Evolutionary conservation across 2,113 vertebrate genomes (phyloP), one percentile per base, ranked within the genome.

Genomic region (Morone saxatilis): DNA sequence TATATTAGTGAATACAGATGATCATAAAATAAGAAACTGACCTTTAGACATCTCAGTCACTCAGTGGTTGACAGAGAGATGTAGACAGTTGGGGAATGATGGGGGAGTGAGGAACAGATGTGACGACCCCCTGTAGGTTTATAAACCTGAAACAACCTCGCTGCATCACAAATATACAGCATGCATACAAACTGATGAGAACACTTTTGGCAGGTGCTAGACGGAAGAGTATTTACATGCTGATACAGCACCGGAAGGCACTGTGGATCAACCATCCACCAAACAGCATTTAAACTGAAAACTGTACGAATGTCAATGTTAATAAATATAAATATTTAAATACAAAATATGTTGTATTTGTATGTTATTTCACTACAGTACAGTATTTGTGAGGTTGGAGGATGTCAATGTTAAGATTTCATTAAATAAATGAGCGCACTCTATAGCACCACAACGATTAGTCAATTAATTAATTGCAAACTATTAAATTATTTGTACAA

Each of bases 181-280:
- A 3, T 2, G n/a, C 14, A 25, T 12, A 4, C 47, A 80, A 17
- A 48, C 12, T 56, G 80, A 83, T 63, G 40, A 20, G 22, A 76
- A 70, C 66, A 41, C 17, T 14, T 25, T 57, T 76, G 65, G 57
- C 73, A 83, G 80, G 73, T 76, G 79, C 11, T 14, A 75, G 53
- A 62, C 25, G 1, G 36, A 53, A 20, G 20, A 38, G 17, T 16
- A 40, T 62, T 38, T 31, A 45, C 59, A 47, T 36, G 17, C 47
- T 38, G 19, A 31, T 53, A 19, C 5, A 14, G 12, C 20, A 25
- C 8, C 50, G 9, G 31, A 20, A 78, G 20, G 36, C 56, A 7
- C 14, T 36, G 53, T 25, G 6, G 6, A 12, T 22, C 1, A 38
- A 59, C 9, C 51, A 7, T 17, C 12, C 1, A 16, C 20, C 6